A percentile compares a stretch with the other conserved stretches of the same genome.
Evolutionary conservation across 2,113 vertebrate species (phyloP).

Genomic region (Clarias batrachus): DNA sequence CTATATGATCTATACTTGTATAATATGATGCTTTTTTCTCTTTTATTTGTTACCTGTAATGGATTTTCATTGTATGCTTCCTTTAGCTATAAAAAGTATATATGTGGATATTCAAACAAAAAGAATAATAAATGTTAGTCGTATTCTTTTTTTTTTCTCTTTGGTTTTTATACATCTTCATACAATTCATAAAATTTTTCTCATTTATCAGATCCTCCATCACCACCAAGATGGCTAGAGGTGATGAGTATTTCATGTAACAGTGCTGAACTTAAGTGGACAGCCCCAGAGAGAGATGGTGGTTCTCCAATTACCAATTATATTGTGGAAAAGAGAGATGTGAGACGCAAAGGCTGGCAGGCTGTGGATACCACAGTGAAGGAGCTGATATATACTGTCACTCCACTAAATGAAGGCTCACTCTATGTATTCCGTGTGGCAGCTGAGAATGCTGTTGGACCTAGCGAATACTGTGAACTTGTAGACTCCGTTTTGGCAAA

Average conservation of each 20-base stretch:
- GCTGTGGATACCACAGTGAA: conserved; percentile 95
- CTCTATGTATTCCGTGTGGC: conserved; percentile 96
- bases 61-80: background rate
- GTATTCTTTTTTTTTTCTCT: background rate
- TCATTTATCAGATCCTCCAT: conserved; percentile 82
- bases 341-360: conserved; percentile 94
- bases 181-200: conserved; percentile 4
- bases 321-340: conserved; percentile 92
- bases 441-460: conserved; percentile 89
- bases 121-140: background rate
- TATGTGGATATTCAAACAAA: background rate
- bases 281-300: conserved; percentile 88
- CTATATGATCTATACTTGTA: background rate
- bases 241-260: conserved; percentile 88
- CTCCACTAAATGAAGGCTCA: conserved; percentile 89
- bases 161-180: background rate
- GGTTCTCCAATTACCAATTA: conserved; percentile 95
- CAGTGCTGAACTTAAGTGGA: conserved; percentile 94
- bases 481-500: conserved; percentile 91
- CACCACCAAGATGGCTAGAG: conserved; percentile 90
- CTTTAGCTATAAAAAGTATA: background rate
- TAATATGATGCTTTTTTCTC: background rate
- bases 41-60: background rate
- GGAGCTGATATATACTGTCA: conserved; percentile 87
- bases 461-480: conserved; percentile 93